Conservation (phyloP, 1,140 invertebrate species). For the Monomorium pharaonis region DNA sequence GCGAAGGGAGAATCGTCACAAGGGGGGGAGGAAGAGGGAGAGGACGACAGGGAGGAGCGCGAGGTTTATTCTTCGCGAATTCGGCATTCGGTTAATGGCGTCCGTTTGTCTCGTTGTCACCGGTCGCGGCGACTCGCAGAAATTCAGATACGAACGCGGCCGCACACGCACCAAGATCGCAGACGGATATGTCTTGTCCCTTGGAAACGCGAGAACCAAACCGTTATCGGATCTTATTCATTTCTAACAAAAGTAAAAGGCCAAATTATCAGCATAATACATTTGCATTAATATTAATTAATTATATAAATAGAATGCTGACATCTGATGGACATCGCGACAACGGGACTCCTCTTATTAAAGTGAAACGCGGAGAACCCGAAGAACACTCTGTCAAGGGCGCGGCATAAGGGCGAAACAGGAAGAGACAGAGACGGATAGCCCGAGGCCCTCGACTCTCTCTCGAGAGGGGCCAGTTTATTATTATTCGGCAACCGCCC, state of each 20-base stretch:
- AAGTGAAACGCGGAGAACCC: slow-evolving; percentile 10
- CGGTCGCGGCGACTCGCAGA: slow-evolving; percentile 42
- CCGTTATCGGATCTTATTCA: background rate
- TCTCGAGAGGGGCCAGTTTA: slow-evolving; percentile 71
- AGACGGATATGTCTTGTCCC: background rate
- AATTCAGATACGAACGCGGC: slow-evolving; percentile 12
- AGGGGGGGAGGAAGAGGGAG: no score
- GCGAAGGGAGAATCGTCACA: background rate
- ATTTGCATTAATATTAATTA: background rate
- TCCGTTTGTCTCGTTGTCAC: slow-evolving; percentile 78
- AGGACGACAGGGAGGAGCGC: background rate
- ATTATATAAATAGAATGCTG: background rate
- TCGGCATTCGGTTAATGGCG: slow-evolving; percentile 74
- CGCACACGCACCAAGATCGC: slow-evolving; percentile 15
- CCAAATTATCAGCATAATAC: background rate
- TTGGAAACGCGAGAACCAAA: background rate
- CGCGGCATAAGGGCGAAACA: slow-evolving; percentile 37
- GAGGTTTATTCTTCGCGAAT: slow-evolving; percentile 75
- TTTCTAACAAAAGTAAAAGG: background rate
- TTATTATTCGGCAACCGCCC: slow-evolving; percentile 80
- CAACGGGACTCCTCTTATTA: background rate
- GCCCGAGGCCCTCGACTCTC: slow-evolving; percentile 60
- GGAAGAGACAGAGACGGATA: slow-evolving; percentile 64
- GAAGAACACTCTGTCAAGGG: background rate
- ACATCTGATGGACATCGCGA: background rate